Conservation (phyloP, 1,140 invertebrate genomes). For the Pseudomyrmex cubaensis region DNA sequence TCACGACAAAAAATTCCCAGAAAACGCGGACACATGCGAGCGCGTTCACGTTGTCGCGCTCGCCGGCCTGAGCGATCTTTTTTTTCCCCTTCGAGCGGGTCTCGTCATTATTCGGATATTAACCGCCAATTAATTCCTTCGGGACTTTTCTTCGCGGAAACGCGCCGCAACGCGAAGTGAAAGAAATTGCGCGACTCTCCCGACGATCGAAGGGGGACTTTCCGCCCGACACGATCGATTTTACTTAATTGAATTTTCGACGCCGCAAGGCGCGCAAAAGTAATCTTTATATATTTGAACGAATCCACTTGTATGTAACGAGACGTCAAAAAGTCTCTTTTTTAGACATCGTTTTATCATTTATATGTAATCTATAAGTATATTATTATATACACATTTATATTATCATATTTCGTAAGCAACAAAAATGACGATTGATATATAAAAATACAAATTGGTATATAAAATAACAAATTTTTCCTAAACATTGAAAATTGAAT, state of each 20-base stretch:
- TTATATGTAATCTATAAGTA: neutral
- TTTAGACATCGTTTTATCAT: neutral
- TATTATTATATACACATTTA: neutral
- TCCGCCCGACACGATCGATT: neutral
- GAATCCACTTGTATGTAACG: neutral
- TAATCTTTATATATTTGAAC: neutral
- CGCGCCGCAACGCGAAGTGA: conserved; percentile 31
- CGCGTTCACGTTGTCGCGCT: conserved; percentile 10
- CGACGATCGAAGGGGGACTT: conserved; percentile 35
- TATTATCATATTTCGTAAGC: neutral
- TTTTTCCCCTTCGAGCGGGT: conserved; percentile 1
- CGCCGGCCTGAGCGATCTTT: conserved; percentile 44
- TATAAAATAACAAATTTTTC: neutral
- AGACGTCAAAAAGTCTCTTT: neutral
- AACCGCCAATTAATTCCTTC: neutral
- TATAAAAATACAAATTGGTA: too few species aligned
- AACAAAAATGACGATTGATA: neutral
- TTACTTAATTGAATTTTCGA: conserved; percentile 3
- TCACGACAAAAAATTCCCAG: neutral
- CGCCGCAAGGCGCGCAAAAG: neutral
- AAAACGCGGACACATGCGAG: conserved; percentile 40
- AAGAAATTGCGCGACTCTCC: conserved; percentile 13
- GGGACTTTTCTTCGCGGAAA: conserved; percentile 20
- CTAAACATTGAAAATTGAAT: neutral
- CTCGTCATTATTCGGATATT: conserved; percentile 48